These are phyloP conservation scores for Ophion obscuratus DNA, from an alignment of 2,888 invertebrate genomes.

Conservation along the genomic window DNA sequence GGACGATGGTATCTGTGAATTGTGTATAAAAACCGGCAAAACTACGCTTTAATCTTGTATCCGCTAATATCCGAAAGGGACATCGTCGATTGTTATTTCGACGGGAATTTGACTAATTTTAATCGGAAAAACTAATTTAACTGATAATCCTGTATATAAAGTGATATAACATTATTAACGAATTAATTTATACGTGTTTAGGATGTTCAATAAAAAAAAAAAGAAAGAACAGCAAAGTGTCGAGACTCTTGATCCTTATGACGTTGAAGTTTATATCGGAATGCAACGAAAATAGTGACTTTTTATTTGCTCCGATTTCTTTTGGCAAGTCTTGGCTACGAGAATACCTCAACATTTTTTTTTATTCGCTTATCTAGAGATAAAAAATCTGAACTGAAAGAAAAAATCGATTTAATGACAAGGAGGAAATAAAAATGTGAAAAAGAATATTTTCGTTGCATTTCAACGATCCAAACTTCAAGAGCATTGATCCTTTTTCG, in stretches of 20 bases:
- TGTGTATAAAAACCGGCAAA: background rate
- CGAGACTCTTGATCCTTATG: background rate
- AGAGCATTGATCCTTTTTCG: background rate
- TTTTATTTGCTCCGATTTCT: too few relatives aligned
- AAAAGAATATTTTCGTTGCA: too few relatives aligned
- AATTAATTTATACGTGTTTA: constrained; percentile 1
- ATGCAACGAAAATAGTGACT: too few relatives aligned
- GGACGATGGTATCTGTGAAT: background rate
- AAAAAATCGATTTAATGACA: too few relatives aligned
- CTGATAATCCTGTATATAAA: background rate
- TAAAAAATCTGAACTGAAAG: too few relatives aligned
- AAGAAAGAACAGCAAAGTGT: background rate
- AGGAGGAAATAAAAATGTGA: too few relatives aligned
- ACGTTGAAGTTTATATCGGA: too few relatives aligned
- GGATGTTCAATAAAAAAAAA: background rate
- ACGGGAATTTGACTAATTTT: background rate
- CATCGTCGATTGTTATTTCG: background rate
- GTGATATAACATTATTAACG: background rate
- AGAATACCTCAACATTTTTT: too few relatives aligned
- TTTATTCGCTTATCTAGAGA: too few relatives aligned
- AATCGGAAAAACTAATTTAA: background rate
- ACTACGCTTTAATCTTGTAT: background rate
- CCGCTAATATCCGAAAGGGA: background rate
- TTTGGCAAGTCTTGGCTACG: too few relatives aligned
- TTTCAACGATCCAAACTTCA: too few relatives aligned